These are phyloP conservation scores for Corvus moneduloides DNA, from an alignment of 2,113 vertebrate species.

Conservation along the genomic window DNA sequence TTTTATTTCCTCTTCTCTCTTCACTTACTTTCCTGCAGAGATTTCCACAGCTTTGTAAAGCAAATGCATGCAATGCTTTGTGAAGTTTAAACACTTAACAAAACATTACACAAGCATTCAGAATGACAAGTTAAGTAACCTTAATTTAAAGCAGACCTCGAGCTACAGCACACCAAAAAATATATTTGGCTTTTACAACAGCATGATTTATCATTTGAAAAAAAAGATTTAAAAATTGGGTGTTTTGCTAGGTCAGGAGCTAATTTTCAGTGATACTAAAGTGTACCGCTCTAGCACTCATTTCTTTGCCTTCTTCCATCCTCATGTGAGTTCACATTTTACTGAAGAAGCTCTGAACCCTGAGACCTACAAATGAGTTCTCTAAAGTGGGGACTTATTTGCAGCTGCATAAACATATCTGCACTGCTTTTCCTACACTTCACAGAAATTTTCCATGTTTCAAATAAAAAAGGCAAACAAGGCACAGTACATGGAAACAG, in stretches of 20 bases:
- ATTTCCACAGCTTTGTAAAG: background rate
- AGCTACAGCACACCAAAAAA: background rate
- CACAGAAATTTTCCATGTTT: background rate
- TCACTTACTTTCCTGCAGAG: background rate
- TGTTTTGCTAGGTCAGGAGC: background rate
- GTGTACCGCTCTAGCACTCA: background rate
- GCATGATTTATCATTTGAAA: background rate
- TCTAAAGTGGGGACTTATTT: background rate
- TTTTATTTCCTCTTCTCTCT: background rate
- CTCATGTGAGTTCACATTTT: background rate
- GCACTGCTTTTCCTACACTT: background rate
- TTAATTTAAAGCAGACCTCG: constrained; percentile 49
- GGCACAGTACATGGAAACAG: background rate
- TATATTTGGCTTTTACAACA: background rate
- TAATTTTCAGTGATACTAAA: background rate
- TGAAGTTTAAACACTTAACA: constrained; percentile 17
- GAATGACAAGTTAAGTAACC: constrained; percentile 46
- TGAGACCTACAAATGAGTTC: background rate
- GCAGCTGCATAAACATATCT: background rate
- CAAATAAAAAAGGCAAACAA: background rate
- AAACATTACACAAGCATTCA: constrained; percentile 30
- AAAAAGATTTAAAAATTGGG: background rate
- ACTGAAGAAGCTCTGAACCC: background rate
- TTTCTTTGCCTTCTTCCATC: background rate
- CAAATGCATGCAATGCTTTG: background rate